phyloP scores from a whole-genome alignment of 2,113 vertebrate genomes.

The Crotalus tigris region DNA sequence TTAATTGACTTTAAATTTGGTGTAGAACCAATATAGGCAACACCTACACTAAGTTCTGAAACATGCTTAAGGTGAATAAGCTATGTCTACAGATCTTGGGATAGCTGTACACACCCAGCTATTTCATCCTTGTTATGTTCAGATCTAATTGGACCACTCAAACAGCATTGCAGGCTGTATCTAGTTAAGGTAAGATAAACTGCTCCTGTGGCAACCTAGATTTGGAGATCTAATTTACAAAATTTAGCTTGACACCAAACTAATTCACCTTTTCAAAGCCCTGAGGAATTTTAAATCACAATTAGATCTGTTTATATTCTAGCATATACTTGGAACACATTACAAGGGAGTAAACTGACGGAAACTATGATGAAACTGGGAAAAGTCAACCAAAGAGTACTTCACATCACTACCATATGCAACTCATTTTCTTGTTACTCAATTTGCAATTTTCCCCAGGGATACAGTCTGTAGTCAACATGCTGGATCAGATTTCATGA shows the following conservation, averaged over 20 bases:
- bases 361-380: slow-evolving; percentile 73
- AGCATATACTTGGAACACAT: slow-evolving; percentile 32
- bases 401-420: slow-evolving; percentile 71
- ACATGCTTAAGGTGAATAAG: slow-evolving; percentile 22
- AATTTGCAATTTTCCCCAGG: slow-evolving; percentile 76
- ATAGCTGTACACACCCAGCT: neutral
- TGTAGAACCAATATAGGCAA: neutral
- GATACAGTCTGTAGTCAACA: slow-evolving; percentile 72
- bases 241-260: slow-evolving; percentile 24
- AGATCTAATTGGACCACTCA: fast-evolving
- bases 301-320: slow-evolving; percentile 23
- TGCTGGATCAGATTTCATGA: slow-evolving; percentile 74
- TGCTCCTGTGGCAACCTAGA: neutral
- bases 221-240: slow-evolving; percentile 1
- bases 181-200: neutral
- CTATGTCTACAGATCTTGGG: slow-evolving; percentile 23
- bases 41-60: neutral
- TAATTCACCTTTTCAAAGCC: slow-evolving; percentile 27
- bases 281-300: fast-evolving
- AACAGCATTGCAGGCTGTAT: neutral
- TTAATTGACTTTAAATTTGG: neutral
- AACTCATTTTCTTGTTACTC: slow-evolving; percentile 78
- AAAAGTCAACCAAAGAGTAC: slow-evolving; percentile 66
- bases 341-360: slow-evolving; percentile 62
- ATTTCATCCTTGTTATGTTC: neutral